Conservation (phyloP, 2,888 invertebrate genomes). For the Idaea aversata region DNA sequence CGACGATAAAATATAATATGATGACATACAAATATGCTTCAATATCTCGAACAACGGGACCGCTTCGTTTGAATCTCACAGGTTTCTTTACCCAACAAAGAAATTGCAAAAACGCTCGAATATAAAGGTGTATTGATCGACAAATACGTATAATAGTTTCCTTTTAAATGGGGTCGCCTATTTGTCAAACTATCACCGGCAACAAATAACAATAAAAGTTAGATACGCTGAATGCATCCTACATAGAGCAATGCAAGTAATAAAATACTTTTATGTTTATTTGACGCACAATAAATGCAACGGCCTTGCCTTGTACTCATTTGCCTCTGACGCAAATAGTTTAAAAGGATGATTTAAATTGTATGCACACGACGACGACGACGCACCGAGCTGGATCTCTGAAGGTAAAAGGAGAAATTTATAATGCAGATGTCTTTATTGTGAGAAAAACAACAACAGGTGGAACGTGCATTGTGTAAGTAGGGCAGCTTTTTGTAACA, state of each 20-base stretch:
- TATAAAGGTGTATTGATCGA: not conserved
- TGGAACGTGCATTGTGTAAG: conserved; percentile 26
- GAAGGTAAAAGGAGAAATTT: conserved; percentile 24
- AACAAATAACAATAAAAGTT: not conserved
- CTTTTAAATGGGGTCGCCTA: not conserved
- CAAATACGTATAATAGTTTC: not conserved
- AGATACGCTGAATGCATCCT: not conserved
- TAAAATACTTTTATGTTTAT: conserved; percentile 23
- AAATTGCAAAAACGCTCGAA: not conserved
- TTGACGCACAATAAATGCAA: conserved; percentile 34
- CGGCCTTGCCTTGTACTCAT: conserved; percentile 36
- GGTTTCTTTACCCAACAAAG: not conserved
- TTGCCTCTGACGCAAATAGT: conserved; percentile 40
- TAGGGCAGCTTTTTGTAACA: conserved; percentile 11
- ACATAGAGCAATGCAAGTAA: conserved; percentile 17
- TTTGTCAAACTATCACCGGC: not conserved
- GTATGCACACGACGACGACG: conserved; percentile 31
- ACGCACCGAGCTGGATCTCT: conserved; percentile 16
- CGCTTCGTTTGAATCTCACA: not conserved
- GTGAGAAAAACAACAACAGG: conserved; percentile 34
- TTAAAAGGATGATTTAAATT: conserved; percentile 36
- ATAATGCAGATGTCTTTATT: conserved; percentile 28
- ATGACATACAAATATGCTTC: not conserved
- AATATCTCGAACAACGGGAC: not conserved
- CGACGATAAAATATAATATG: not conserved